phyloP scores from a whole-genome alignment of 2,888 invertebrate genomes.

The Protophormia terraenovae region DNA sequence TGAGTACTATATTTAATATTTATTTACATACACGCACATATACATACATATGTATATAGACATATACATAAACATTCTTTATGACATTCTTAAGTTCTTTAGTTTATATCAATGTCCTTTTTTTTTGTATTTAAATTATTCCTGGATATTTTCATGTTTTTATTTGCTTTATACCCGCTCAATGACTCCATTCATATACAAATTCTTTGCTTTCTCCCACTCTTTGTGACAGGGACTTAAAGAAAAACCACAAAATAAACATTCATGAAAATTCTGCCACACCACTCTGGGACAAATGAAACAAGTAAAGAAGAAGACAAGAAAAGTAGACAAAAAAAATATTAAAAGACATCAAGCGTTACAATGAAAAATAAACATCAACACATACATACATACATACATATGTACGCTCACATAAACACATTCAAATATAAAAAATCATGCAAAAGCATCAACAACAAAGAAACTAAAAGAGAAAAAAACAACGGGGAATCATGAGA shows the following conservation, averaged over 20 bases:
- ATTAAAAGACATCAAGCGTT: constrained; percentile 22
- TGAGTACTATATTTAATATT: constrained; percentile 1
- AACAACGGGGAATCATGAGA: constrained; percentile 16
- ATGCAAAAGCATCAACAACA: background rate
- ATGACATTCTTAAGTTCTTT: constrained; percentile 30
- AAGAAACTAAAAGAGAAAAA: background rate
- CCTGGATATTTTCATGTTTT: constrained; percentile 37
- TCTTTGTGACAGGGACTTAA: constrained; percentile 5
- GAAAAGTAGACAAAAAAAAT: background rate
- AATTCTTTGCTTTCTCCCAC: constrained; percentile 8
- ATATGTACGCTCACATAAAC: background rate
- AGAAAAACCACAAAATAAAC: constrained; percentile 57
- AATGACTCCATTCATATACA: background rate
- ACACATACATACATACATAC: background rate
- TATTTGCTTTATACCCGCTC: constrained; percentile 18
- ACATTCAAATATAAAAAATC: background rate
- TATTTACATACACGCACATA: constrained; percentile 10
- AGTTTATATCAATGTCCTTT: constrained; percentile 47
- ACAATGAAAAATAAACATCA: constrained; percentile 11
- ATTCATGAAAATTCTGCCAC: constrained; percentile 48
- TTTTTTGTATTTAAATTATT: constrained; percentile 42
- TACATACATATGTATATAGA: too few relatives aligned
- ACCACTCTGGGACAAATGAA: constrained; percentile 33
- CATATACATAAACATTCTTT: background rate
- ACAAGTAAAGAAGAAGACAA: background rate